Conservation (phyloP, 2,113 vertebrate species). For the Herpetotheres cachinnans region DNA sequence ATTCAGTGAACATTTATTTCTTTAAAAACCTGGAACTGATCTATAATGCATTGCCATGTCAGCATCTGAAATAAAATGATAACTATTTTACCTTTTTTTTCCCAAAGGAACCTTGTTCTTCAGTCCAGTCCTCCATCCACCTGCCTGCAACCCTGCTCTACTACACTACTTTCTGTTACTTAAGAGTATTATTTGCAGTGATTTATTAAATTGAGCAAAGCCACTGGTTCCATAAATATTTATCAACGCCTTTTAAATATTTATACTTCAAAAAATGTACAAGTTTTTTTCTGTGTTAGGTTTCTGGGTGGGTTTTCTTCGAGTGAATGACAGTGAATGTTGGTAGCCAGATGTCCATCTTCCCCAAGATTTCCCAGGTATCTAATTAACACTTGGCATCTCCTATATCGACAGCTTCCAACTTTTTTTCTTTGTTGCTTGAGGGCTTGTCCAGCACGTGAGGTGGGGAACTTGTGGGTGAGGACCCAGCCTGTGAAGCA, state of each 20-base stretch:
- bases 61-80: not conserved
- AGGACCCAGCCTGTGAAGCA: not conserved
- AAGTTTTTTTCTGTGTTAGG: accelerated
- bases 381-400: not conserved
- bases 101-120: not conserved
- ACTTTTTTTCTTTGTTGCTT: not conserved
- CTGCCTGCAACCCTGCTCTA: not conserved
- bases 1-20: not conserved
- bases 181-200: not conserved
- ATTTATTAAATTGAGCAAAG: not conserved
- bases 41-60: not conserved
- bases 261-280: not conserved
- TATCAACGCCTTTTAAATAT: not conserved
- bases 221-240: not conserved
- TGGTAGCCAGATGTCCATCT: not conserved
- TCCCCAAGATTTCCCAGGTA: not conserved
- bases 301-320: not conserved
- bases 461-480: accelerated
- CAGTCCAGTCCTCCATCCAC: not conserved
- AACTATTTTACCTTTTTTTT: not conserved
- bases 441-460: accelerated
- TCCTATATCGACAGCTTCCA: not conserved
- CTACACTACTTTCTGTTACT: not conserved
- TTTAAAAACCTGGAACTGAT: not conserved
- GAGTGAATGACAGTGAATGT: not conserved